A percentile compares a stretch with the other conserved stretches of the same genome.
Evolutionary conservation across 1,140 invertebrate genomes (phyloP).

Genomic region (Drusus annulatus): DNA sequence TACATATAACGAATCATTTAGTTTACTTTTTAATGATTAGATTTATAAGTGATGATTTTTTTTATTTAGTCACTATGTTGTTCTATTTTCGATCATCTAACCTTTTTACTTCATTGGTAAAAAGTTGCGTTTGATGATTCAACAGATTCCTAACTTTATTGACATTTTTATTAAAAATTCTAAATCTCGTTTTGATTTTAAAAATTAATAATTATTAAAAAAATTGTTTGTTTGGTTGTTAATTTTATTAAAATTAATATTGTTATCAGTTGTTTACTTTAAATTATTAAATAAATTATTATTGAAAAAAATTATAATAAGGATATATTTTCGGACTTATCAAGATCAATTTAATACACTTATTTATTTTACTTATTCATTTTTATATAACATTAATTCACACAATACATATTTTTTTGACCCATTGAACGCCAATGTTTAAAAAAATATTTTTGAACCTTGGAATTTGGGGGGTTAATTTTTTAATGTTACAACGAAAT

Average conservation of each 20-base stretch:
- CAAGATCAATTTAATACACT: not conserved
- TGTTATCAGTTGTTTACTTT: conserved; percentile 25
- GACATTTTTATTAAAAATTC: conserved; percentile 31
- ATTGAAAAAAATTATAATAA: not conserved
- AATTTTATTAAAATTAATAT: conserved; percentile 31
- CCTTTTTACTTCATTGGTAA: not conserved
- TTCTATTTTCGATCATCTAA: conserved; percentile 3
- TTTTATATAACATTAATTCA: not conserved
- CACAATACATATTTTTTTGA: not conserved
- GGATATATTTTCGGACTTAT: not conserved
- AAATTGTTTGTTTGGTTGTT: conserved; percentile 33
- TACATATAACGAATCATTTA: not conserved
- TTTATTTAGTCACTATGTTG: not conserved
- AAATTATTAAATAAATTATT: conserved; percentile 38
- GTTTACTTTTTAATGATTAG: not conserved
- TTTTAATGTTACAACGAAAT: not conserved
- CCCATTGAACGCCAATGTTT: not conserved
- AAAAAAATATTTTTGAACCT: not conserved
- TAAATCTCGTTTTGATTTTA: conserved; percentile 39
- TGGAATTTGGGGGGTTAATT: not conserved
- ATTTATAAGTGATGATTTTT: not conserved
- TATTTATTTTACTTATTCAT: not conserved
- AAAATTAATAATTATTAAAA: conserved; percentile 21
- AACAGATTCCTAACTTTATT: conserved; percentile 27
- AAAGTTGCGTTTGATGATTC: conserved; percentile 11